phyloP scores from a whole-genome alignment of 2,888 invertebrate species.

The Physocephala rufipes region DNA sequence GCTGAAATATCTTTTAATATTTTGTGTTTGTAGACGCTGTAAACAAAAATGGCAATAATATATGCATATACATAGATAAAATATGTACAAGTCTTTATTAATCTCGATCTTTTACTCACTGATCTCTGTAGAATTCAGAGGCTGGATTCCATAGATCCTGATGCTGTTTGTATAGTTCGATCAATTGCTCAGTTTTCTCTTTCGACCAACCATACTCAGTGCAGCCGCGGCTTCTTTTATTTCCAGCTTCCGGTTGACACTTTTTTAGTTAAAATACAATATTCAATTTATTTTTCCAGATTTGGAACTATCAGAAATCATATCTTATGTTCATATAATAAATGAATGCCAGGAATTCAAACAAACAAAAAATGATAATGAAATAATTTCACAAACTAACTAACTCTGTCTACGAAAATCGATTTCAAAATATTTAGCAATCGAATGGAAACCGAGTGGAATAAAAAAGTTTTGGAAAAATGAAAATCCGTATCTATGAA shows the following conservation, averaged over 20 bases:
- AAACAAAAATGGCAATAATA: background rate
- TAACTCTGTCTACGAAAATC: too few species aligned
- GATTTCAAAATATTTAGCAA: too few species aligned
- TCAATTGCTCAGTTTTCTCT: slow-evolving; percentile 5
- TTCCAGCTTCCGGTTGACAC: background rate
- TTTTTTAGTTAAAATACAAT: slow-evolving; percentile 6
- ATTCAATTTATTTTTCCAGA: slow-evolving; percentile 7
- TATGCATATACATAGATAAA: too few species aligned
- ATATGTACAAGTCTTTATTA: background rate
- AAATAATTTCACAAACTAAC: too few species aligned
- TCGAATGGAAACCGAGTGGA: background rate
- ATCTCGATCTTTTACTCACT: background rate
- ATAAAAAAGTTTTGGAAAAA: background rate
- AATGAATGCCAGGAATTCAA: too few species aligned
- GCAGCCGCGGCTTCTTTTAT: slow-evolving; percentile 23
- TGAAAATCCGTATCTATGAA: background rate
- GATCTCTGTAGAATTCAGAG: slow-evolving; percentile 6
- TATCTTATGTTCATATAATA: too few species aligned
- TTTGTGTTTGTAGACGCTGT: background rate
- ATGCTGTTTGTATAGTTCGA: slow-evolving; percentile 6
- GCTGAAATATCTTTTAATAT: background rate
- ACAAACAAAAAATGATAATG: too few species aligned
- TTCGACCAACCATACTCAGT: slow-evolving; percentile 24
- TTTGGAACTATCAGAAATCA: background rate
- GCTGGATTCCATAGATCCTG: slow-evolving; percentile 18